phyloP scores from a whole-genome alignment of 2,113 vertebrate species.

The Dipodomys ordii region DNA sequence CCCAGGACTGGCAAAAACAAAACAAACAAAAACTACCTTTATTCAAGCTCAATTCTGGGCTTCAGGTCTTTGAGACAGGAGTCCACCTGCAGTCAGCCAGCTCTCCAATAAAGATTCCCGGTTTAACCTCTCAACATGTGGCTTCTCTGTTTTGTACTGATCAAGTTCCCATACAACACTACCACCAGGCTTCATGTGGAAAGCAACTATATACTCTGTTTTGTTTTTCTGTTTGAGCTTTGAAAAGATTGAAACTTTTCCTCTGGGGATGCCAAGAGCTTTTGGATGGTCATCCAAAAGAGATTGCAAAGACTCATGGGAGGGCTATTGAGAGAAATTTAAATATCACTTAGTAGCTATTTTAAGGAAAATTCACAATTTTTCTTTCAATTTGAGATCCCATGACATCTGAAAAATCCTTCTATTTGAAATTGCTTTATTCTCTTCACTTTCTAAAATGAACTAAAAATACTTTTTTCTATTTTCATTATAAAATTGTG shows the following conservation, averaged over 20 bases:
- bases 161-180: no score
- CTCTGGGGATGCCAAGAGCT: background rate
- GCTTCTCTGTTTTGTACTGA: no score
- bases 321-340: background rate
- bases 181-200: background rate
- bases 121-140: no score
- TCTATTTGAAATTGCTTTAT: background rate
- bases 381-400: background rate
- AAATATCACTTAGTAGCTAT: background rate
- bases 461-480: slow-evolving; percentile 23
- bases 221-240: background rate
- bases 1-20: no score
- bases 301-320: background rate
- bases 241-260: background rate
- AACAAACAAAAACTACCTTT: no score
- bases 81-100: no score
- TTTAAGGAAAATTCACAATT: background rate
- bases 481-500: background rate
- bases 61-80: no score
- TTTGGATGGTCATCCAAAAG: background rate
- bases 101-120: no score
- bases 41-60: no score
- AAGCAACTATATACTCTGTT: background rate
- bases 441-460: background rate
- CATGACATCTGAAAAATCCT: background rate